Percentiles rank a stretch among this genome's conserved stretches.
Conservation (phyloP, 2,888 invertebrate species). For the Orthosia gothica region DNA sequence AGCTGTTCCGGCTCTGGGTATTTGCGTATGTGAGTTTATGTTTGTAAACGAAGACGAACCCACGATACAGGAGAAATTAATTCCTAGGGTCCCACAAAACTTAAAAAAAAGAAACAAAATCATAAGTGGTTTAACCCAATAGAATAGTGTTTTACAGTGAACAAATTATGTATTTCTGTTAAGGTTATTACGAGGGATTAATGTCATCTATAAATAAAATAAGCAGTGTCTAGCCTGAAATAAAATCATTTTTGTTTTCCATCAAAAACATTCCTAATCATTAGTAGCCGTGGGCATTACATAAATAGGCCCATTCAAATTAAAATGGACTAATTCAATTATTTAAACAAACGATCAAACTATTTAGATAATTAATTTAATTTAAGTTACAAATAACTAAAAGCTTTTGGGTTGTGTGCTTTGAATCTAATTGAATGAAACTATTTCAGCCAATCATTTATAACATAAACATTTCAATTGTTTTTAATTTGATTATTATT, state of each 20-base stretch:
- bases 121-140: too few species aligned
- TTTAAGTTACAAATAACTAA: constrained; percentile 15
- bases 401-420: neutral
- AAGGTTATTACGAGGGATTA: neutral
- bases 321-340: constrained; percentile 8
- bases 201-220: neutral
- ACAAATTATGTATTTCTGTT: too few species aligned
- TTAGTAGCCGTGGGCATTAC: too few species aligned
- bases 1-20: too few species aligned
- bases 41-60: too few species aligned
- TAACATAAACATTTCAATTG: constrained; percentile 17
- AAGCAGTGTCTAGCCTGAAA: neutral
- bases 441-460: constrained; percentile 1
- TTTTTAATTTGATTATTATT: neutral
- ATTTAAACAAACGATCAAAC: constrained; percentile 13
- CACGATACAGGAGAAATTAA: too few species aligned
- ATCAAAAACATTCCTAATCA: neutral
- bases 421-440: constrained; percentile 24
- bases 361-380: constrained; percentile 6
- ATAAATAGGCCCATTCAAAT: neutral
- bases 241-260: too few species aligned
- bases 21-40: too few species aligned
- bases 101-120: too few species aligned
- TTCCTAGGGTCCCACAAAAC: too few species aligned
- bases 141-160: too few species aligned